These are phyloP conservation scores for Anticlea derivata DNA, from an alignment of 2,888 invertebrate species.

Conservation along the genomic window DNA sequence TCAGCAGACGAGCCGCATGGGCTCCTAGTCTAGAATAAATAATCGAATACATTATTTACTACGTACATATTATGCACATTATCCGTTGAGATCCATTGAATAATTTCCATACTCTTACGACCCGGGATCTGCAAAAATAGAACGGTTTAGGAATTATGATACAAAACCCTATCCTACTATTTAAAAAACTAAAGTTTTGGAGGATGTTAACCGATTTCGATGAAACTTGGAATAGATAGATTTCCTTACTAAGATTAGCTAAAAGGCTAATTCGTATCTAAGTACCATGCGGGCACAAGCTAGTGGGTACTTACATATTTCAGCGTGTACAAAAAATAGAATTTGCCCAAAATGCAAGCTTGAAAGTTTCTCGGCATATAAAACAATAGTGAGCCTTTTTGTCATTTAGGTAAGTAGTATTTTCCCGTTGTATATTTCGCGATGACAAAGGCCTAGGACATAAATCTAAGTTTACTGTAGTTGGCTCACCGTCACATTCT, in stretches of 20 bases:
- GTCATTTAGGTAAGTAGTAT: not conserved
- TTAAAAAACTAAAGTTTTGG: too few relatives aligned
- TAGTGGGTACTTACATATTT: too few relatives aligned
- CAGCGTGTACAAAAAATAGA: too few relatives aligned
- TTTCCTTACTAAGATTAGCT: too few relatives aligned
- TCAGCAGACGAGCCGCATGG: constrained; percentile 13
- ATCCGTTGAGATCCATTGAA: constrained; percentile 32
- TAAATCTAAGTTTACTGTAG: constrained; percentile 4
- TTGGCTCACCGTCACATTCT: constrained; percentile 40
- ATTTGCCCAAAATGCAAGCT: too few relatives aligned
- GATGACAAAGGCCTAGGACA: not conserved
- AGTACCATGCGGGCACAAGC: too few relatives aligned
- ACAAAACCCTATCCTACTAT: too few relatives aligned
- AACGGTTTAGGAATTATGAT: not conserved
- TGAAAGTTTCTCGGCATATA: not conserved
- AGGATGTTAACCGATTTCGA: too few relatives aligned
- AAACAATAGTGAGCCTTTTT: not conserved
- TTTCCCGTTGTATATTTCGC: not conserved
- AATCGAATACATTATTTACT: constrained; percentile 23
- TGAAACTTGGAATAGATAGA: too few relatives aligned
- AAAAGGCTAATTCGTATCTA: too few relatives aligned
- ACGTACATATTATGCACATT: constrained; percentile 19
- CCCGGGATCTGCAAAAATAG: constrained; percentile 30
- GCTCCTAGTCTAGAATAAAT: constrained; percentile 25
- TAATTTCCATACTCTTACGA: constrained; percentile 29